Base-by-base conservation (phyloP, 2,797 vertebrate genomes). In the Pangasius djambal region DNA sequence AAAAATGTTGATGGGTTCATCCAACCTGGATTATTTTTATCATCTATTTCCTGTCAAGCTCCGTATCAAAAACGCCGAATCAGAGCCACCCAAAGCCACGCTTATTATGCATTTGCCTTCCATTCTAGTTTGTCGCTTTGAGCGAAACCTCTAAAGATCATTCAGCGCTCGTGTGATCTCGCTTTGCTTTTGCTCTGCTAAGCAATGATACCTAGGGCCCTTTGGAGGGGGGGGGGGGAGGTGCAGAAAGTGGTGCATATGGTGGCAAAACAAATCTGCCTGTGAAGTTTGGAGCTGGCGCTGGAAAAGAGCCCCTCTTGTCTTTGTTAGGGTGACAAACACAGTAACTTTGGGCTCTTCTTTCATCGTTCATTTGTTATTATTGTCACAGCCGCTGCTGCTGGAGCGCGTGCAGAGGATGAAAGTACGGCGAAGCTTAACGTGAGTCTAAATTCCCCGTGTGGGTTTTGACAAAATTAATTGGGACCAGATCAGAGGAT, bases 381-480 rank as follows among this genome's bases (percentile, higher is more conserved):
- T 92, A 90, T 94, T 95, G 92, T 95, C 90, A 90, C 91, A 88
- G 92, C 37, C 81, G 37, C 59, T 44, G 59, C 57, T 5, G 37
- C 86, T n/a, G 86, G 86, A 92, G 59, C 65, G 88, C 89, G 90
- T 83, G 40, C 82, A 70, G 91, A 91, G 90, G 94, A 93, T 93
- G 77, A 94, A 95, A 94, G 94, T 63, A 28, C 92, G 83, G 90
- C 90, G 37, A 88, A 92, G 92, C 94, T 94, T 89, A 87, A 88
- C 89, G 65, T 90, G 91, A 92, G 75, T 93, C 91, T 92, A 93
- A 90, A 91, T 93, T 94, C 79, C 91, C 94, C 90, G 95, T 94
- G 94, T 95, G 93, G 94, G 93, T 96, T 96, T 95, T 94, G 94
- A 95, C 95, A 93, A 95, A 95, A 95, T 96, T 96, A 96, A 96